Percentiles rank a stretch among this genome's conserved stretches.
Evolutionary conservation across 1,140 invertebrate species (phyloP).

Genomic region (Pectinophora gossypiella): DNA sequence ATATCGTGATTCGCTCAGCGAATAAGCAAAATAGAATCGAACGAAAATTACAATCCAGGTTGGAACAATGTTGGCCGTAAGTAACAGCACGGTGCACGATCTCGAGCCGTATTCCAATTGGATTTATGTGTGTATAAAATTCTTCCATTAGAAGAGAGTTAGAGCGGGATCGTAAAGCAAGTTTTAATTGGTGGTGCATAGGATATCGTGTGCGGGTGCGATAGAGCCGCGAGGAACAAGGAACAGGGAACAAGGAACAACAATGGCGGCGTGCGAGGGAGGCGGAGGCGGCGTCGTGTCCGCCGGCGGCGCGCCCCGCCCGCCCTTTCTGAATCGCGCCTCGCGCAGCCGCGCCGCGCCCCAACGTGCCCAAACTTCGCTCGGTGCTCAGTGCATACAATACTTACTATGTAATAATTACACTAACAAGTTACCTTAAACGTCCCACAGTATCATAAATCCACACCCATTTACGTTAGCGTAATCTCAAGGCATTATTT

Average conservation of each 20-base stretch:
- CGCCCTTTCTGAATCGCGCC: constrained; percentile 41
- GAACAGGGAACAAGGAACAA: constrained; percentile 7
- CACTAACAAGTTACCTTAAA: background rate
- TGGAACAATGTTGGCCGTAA: constrained; percentile 13
- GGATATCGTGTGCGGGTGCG: constrained; percentile 21
- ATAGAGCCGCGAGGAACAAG: constrained; percentile 7
- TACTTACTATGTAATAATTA: background rate
- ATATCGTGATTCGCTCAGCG: constrained; percentile 4
- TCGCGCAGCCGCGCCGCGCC: constrained; percentile 25
- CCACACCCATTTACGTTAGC: too few species aligned
- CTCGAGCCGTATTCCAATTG: constrained; percentile 12
- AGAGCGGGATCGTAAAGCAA: constrained; percentile 37
- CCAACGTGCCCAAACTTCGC: constrained; percentile 22
- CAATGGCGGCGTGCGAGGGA: constrained; percentile 58
- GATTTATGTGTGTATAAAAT: constrained; percentile 22
- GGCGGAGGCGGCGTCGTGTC: constrained; percentile 54
- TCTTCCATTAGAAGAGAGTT: constrained; percentile 41
- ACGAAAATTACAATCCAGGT: constrained; percentile 12
- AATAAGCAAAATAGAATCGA: constrained; percentile 8
- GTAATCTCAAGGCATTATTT: too few species aligned
- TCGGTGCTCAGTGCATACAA: constrained; percentile 9
- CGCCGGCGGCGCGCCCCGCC: constrained; percentile 35
- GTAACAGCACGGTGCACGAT: constrained; percentile 15
- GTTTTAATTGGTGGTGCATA: constrained; percentile 46
- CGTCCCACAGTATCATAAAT: too few species aligned